Percentiles rank a stretch among this genome's conserved stretches.
Conservation (phyloP, 1,140 invertebrate species). For the Hylaeus volcanicus region DNA sequence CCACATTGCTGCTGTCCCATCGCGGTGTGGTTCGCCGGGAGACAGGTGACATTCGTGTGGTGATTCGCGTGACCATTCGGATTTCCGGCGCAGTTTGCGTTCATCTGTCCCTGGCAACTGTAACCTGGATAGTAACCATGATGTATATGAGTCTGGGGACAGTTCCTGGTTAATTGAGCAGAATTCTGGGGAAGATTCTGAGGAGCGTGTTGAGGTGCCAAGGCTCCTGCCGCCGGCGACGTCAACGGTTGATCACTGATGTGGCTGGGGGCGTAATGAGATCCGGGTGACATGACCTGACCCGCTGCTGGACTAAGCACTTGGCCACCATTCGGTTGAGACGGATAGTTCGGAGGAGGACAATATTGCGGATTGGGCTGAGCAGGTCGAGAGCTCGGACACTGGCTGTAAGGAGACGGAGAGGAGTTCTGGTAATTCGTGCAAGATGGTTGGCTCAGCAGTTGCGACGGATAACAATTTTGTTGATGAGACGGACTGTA, state of each 20-base stretch:
- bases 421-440: conserved; percentile 70
- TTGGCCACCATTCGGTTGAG: conserved; percentile 55
- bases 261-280: conserved; percentile 73
- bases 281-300: conserved; percentile 75
- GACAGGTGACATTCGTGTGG: conserved; percentile 59
- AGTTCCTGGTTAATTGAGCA: conserved; percentile 80
- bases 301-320: conserved; percentile 70
- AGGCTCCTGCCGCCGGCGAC: conserved; percentile 82
- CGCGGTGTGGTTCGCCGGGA: conserved; percentile 36
- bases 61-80: conserved; percentile 54
- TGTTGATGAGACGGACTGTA: conserved; percentile 79
- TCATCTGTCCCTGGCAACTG: conserved; percentile 68
- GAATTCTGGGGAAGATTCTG: conserved; percentile 79
- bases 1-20: conserved; percentile 58
- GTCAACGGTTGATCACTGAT: conserved; percentile 81
- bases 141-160: conserved; percentile 73
- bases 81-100: conserved; percentile 64
- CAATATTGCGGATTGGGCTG: conserved; percentile 69
- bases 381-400: conserved; percentile 69
- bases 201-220: conserved; percentile 79
- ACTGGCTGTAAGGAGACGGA: conserved; percentile 71
- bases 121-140: conserved; percentile 71
- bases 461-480: conserved; percentile 69
- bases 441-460: conserved; percentile 63
- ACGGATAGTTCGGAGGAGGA: conserved; percentile 66